Evolutionary conservation across 2,113 vertebrate genomes (phyloP).

Genomic region (Otocyon megalotis): DNA sequence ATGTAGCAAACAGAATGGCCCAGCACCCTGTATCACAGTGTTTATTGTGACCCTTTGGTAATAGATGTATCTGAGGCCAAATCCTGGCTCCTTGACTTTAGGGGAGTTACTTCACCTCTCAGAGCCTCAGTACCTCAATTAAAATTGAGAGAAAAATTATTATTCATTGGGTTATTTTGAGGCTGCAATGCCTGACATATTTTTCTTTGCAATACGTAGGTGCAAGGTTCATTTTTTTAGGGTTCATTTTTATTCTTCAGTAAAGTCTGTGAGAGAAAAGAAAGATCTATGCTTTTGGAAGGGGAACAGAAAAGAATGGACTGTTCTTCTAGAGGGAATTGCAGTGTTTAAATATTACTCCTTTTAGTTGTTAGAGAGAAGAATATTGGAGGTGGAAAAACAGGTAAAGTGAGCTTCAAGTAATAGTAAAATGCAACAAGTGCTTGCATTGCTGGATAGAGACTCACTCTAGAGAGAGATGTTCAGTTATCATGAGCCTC

Average conservation of each 20-base stretch:
- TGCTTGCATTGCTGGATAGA: background rate
- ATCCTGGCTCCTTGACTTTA: background rate
- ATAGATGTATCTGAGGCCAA: background rate
- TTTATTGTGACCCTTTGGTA: background rate
- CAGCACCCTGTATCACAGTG: too few relatives aligned
- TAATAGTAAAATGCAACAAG: background rate
- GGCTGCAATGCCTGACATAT: background rate
- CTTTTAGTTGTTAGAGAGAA: background rate
- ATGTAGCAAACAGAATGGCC: background rate
- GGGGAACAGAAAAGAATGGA: background rate
- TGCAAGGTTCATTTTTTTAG: background rate
- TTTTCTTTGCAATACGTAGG: background rate
- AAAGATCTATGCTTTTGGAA: background rate
- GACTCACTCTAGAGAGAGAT: background rate
- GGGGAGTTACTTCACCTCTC: background rate
- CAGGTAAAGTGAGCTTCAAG: background rate
- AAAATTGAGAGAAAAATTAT: background rate
- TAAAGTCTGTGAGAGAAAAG: background rate
- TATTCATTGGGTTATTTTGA: background rate
- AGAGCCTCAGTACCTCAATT: background rate
- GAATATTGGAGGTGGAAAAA: background rate
- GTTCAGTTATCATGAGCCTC: background rate
- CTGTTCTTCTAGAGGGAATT: background rate
- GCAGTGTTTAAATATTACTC: background rate
- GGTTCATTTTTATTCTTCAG: slow-evolving; percentile 22